Base-by-base conservation (phyloP, 2,113 vertebrate genomes). In the Neopipo cinnamomea region DNA sequence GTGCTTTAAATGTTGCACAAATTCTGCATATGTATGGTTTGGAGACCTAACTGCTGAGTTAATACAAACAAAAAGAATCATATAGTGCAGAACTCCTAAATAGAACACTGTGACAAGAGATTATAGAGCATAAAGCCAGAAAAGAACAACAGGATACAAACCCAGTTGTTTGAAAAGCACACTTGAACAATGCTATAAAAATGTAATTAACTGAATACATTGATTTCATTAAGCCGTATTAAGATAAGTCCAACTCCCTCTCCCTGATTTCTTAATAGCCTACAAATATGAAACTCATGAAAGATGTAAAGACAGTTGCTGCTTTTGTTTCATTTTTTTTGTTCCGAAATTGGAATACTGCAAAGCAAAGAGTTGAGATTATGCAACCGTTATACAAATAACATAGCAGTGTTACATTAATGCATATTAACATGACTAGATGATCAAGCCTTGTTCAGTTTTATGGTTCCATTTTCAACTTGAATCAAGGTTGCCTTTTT, bases 1-100 rank as follows among this genome's bases (percentile, higher is more conserved):
- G 71, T 50, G 72, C 28, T 91, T 94, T 90, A 95, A 95, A 74
- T 76, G 50, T 66, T 92, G 72, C n/a, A 93, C 39, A 77, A 66
- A 58, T 77, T 87, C 91, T 86, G 24, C 30, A 53, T 77, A 76
- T 58, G 42, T 52, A 50, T 88, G 90, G 9, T 62, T 67, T 92
- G 55, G 59, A 79, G 53, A 95, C 30, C 55, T 30, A 92, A 94
- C 70, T 96, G 44, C 94, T 93, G 76, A 87, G 81, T 39, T 77
- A 95, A 70, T 35, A 85, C 6, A 97, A 95, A 78, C 63, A 73
- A 46, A 61, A 81, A 46, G 55, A 59, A 33, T 5, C 47, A 31
- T 35, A 50, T 50, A n/a, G 14, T 28, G 41, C 22, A 75, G n/a
- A 68, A 68, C 41, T 83, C 49, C 52, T 74, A 61, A 70, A 77